Evolutionary conservation across 2,797 vertebrate species (phyloP), one percentile per base, ranked within the genome.

Genomic region (Gallinago nigripennis): DNA sequence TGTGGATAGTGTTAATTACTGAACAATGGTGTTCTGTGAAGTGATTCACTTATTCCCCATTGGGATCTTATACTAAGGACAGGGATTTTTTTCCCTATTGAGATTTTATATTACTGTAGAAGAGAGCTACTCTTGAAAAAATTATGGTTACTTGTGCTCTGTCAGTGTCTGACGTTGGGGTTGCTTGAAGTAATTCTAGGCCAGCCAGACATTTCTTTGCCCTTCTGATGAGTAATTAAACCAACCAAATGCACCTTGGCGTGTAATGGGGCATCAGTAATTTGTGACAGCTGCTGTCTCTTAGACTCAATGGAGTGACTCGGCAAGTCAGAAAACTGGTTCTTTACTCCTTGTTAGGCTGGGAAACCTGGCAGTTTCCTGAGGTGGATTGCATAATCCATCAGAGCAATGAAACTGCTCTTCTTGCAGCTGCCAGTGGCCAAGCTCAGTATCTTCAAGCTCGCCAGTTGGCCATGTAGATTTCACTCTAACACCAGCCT

Each of bases 211-310:
- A 60, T 88, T 79, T 88, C 86, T 93, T 85, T 93, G 75, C 83
- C 83, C 78, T 93, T 97, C 78, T 82, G 81, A 92, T 87, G 88
- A 95, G 75, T 95, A 88, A 93, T 93, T 0, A 8, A 93, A 92
- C 85, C 92, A 95, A 60, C 58, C 45, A 92, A 93, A 94, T 75
- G 82, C 84, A 97, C 82, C 92, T 96, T 86, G 45, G 57, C 87
- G 88, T 91, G 91, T 96, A 96, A 97, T 96, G 94, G 88, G 24
- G 65, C 84, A 0, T 96, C 82, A 85, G 78, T 93, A 95, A 97
- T 95, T 88, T 91, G 68, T 93, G 92, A 92, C 95, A 96, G 94
- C 90, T 95, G 81, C 92, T 93, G 68, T 88, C 56, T 90, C 70
- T 96, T 60, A 63, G 64, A 87, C 51, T 94, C 70, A 48, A 0